Base-by-base conservation (phyloP, 2,113 vertebrate genomes). In the Excalfactoria chinensis region DNA sequence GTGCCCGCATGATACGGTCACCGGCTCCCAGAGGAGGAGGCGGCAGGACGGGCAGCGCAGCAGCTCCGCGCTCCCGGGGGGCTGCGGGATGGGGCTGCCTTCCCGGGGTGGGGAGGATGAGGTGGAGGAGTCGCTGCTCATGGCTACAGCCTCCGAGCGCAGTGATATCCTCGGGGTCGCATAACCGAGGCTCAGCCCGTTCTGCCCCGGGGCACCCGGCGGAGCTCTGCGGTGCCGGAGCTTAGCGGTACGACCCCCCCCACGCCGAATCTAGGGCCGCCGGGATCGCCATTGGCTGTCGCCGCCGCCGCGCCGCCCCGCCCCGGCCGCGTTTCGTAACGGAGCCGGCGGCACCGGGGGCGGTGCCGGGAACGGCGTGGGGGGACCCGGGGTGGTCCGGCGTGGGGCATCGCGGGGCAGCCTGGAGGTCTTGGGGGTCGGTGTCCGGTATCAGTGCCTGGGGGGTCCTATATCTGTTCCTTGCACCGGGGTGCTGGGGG, bases 1-100 rank as follows among this genome's bases (percentile, higher is more conserved):
- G 96, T 99, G 98, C 2, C 98, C 98, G 95, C 98, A 99, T 9
- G 97, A 93, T 85, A 98, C 90, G 19, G 98, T 99, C 89, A 98
- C 98, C 46, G 98, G 98, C 83, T 99, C 98, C 95, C 97, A 97
- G 93, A 99, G 97, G 11, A 98, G 92, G 77, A 98, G 96, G 79
- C 92, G 96, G 55, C 98, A 99, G 23, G 95, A 84, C 5, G 98
- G 98, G 75, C 98, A 99, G 79, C 97, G 97, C 91, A 99, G 95
- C 28, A 98, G 37, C 13, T 99, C 98, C 98, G 98, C 98, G 4
- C 23, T 74, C n/a, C 53, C 22, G 3, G 34, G 34, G 37, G 46
- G 53, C 43, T 35, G 79, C 55, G n/a, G 44, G 41, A 7, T 1
- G 1, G 34, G 49, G 58, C 40, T 67, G 20, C 15, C 26, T 6